Evolutionary conservation across 2,888 invertebrate genomes (phyloP).

Genomic region (Eulithis prunata): DNA sequence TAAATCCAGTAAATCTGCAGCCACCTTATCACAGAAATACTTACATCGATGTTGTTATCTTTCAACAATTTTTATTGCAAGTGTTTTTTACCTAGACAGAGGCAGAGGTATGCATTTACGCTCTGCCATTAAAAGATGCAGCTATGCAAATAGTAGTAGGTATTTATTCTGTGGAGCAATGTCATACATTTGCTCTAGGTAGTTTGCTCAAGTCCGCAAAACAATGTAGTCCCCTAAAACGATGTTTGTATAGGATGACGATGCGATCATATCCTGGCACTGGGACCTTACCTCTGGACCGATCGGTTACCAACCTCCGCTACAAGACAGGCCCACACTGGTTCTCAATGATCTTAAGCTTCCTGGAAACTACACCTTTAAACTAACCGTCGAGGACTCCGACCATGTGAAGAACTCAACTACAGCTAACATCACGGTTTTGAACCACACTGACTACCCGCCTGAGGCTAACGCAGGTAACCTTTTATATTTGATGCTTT

Average conservation of each 20-base stretch:
- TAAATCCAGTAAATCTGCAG: background rate
- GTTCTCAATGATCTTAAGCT: slow-evolving; percentile 92
- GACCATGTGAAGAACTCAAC: slow-evolving; percentile 94
- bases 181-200: no score
- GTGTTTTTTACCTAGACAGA: no score
- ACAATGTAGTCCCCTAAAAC: background rate
- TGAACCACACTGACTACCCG: slow-evolving; percentile 96
- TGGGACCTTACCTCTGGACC: slow-evolving; percentile 97
- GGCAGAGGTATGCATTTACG: no score
- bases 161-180: no score
- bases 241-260: slow-evolving; percentile 85
- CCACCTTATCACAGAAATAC: background rate
- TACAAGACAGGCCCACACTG: slow-evolving; percentile 92
- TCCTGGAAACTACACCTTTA: slow-evolving; percentile 96
- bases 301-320: slow-evolving; percentile 91
- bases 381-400: slow-evolving; percentile 95
- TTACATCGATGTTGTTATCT: background rate
- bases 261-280: slow-evolving; percentile 93
- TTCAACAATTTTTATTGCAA: background rate
- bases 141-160: no score
- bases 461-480: slow-evolving; percentile 96
- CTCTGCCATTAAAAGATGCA: no score
- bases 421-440: slow-evolving; percentile 93
- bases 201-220: no score
- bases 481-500: no score